phyloP scores from a whole-genome alignment of 2,888 invertebrate species.

The Heliconius aoede region DNA sequence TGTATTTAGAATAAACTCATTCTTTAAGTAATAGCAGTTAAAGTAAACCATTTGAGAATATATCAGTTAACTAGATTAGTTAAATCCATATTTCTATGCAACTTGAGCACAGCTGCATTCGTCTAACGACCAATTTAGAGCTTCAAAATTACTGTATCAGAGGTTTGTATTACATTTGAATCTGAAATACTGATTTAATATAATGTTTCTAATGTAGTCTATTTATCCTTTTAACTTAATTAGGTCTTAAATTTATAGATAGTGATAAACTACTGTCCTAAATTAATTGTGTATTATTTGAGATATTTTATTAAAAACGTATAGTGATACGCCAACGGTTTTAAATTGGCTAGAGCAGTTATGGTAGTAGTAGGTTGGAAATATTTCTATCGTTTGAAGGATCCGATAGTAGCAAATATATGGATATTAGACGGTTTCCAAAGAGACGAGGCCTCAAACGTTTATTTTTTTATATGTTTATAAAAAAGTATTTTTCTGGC shows the following conservation, averaged over 20 bases:
- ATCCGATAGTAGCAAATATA: too few species aligned
- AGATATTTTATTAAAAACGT: too few species aligned
- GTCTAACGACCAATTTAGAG: slow-evolving; percentile 43
- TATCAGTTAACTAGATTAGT: slow-evolving; percentile 33
- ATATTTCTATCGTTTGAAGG: too few species aligned
- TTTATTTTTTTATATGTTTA: too few species aligned
- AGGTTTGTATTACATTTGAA: slow-evolving; percentile 26
- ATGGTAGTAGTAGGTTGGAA: too few species aligned
- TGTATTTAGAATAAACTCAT: neutral
- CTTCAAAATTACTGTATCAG: slow-evolving; percentile 24
- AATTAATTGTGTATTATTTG: too few species aligned
- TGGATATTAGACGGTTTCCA: too few species aligned
- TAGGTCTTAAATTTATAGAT: neutral
- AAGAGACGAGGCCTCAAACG: too few species aligned
- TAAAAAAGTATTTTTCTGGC: too few species aligned
- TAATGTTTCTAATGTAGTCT: neutral
- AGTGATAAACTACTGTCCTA: too few species aligned
- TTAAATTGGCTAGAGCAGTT: too few species aligned
- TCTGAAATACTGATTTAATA: slow-evolving; percentile 3
- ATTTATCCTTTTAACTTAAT: neutral
- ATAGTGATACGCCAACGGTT: too few species aligned
- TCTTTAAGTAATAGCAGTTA: slow-evolving; percentile 5
- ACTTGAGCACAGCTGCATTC: slow-evolving; percentile 40
- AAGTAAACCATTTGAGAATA: neutral
- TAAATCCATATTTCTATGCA: slow-evolving; percentile 41